Percentiles rank a stretch among this genome's conserved stretches.
Evolutionary conservation across 2,113 vertebrate species (phyloP).

Genomic region (Cisticola juncidis): DNA sequence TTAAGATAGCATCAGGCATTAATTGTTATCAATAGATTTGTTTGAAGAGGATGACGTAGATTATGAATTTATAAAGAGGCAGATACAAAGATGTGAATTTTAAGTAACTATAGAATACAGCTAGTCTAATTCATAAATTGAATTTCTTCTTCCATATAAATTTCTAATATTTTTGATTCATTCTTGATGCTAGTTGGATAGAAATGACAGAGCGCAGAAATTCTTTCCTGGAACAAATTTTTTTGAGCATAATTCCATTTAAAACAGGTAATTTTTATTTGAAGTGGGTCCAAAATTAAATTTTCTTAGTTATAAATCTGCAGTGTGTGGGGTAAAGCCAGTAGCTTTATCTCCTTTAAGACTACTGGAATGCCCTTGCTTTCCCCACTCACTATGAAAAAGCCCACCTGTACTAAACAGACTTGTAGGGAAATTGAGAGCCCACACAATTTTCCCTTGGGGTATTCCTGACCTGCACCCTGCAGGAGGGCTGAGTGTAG

Average conservation of each 20-base stretch:
- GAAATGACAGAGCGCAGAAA: background rate
- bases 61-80: background rate
- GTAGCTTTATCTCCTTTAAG: background rate
- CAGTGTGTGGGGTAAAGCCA: background rate
- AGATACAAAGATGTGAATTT: background rate
- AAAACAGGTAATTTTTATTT: background rate
- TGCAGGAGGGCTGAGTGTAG: background rate
- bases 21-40: background rate
- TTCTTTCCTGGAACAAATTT: background rate
- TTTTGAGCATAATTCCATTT: background rate
- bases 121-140: background rate
- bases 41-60: background rate
- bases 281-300: background rate
- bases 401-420: background rate
- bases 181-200: background rate
- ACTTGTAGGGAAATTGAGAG: background rate
- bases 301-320: background rate
- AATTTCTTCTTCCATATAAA: background rate
- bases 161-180: background rate
- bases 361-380: background rate
- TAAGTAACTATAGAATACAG: background rate
- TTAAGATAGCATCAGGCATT: background rate
- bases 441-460: background rate
- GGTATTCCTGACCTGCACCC: background rate
- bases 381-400: background rate